A percentile compares a stretch with the other conserved stretches of the same genome.
These are phyloP conservation scores for Sepioteuthis lessoniana DNA, from an alignment of 2,888 invertebrate genomes.

Conservation along the genomic window DNA sequence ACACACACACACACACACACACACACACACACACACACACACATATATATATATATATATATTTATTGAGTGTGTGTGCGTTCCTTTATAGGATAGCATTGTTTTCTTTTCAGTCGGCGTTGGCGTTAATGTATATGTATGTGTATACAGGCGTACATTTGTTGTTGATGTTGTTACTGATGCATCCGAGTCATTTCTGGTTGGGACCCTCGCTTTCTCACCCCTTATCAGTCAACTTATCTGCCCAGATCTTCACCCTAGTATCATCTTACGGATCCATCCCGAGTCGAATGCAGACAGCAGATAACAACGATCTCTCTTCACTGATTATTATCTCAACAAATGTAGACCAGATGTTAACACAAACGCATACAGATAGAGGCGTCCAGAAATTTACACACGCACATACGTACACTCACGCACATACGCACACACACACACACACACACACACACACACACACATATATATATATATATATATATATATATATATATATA, in stretches of 20 bases:
- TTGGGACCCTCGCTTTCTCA: neutral
- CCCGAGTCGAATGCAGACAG: constrained; percentile 33
- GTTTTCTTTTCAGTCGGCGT: constrained; percentile 2
- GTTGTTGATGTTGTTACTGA: neutral
- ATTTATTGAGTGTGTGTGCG: no score
- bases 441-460: no score
- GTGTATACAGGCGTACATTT: neutral
- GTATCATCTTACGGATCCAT: constrained; percentile 9
- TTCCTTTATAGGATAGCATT: neutral
- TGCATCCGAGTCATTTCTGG: neutral
- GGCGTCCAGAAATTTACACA: neutral
- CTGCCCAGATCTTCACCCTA: neutral
- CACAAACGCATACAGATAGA: neutral
- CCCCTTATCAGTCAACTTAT: constrained; percentile 4
- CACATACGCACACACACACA: no score
- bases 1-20: no score
- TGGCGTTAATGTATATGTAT: neutral
- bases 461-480: no score
- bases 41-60: neutral
- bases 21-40: neutral
- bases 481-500: no score
- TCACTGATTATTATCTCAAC: constrained; percentile 9
- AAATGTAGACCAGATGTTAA: constrained; percentile 33
- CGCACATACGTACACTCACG: neutral
- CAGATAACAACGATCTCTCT: neutral